Evolutionary conservation across 53 echinoderm and acorn worm genomes (phyloP).

Genomic region (Paelopatides confundens): DNA sequence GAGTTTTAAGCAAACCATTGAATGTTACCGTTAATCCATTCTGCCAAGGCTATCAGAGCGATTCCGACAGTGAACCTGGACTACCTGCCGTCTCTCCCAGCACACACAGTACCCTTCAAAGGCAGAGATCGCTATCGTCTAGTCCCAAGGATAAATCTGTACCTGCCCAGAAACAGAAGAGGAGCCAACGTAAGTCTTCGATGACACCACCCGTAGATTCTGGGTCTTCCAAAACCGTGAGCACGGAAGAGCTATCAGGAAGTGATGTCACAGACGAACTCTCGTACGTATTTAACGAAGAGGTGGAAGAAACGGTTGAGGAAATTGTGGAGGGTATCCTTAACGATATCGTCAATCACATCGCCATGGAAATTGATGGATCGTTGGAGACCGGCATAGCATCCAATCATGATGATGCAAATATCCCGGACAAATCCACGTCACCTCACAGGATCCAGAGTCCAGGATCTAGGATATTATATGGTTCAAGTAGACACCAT

Average conservation of each 20-base stretch:
- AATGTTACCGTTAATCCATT: slow-evolving; percentile 96
- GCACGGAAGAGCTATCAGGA: slow-evolving; percentile 82
- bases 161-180: background rate
- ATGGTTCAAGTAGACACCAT: background rate
- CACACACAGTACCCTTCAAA: slow-evolving; percentile 46
- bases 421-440: background rate
- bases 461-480: slow-evolving; percentile 1
- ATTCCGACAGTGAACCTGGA: slow-evolving; percentile 87
- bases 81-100: background rate
- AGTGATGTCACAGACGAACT: slow-evolving; percentile 80
- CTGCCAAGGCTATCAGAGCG: slow-evolving; percentile 83
- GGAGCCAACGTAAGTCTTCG: slow-evolving; percentile 22
- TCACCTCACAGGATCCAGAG: slow-evolving; percentile 40
- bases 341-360: slow-evolving; percentile 76
- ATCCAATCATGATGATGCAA: background rate
- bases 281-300: slow-evolving; percentile 96
- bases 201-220: slow-evolving; percentile 16
- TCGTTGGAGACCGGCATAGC: background rate
- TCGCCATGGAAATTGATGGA: slow-evolving; percentile 75
- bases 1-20: slow-evolving; percentile 84
- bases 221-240: slow-evolving; percentile 32
- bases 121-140: slow-evolving; percentile 32
- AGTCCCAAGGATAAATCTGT: slow-evolving; percentile 54
- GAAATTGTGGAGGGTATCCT: slow-evolving; percentile 86
- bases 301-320: slow-evolving; percentile 83